These are phyloP conservation scores for Dilophus febrilis DNA, from an alignment of 2,888 invertebrate species.

Conservation along the genomic window DNA sequence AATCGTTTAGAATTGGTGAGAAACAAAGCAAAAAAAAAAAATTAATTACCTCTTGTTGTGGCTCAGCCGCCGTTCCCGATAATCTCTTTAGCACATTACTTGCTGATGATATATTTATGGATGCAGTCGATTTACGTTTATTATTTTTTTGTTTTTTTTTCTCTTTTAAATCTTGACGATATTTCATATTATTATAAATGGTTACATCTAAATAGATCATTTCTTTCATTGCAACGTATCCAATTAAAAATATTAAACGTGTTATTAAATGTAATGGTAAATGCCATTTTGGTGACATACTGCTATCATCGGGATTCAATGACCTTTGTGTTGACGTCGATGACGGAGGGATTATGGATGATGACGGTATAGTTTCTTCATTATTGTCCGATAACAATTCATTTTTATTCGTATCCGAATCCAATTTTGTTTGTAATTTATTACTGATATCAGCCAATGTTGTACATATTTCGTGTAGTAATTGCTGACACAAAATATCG, in stretches of 20 bases:
- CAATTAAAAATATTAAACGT: conserved; percentile 44
- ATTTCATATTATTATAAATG: conserved; percentile 67
- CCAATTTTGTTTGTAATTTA: background rate
- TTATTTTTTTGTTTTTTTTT: conserved; percentile 20
- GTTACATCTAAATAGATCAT: conserved; percentile 66
- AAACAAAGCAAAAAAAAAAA: no score
- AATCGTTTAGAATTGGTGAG: no score
- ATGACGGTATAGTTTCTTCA: no score
- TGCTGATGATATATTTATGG: conserved; percentile 23
- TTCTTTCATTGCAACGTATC: conserved; percentile 62
- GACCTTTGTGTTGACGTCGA: background rate
- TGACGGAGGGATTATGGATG: no score
- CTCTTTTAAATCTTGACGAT: conserved; percentile 35
- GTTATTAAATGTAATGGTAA: conserved; percentile 29
- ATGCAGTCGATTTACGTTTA: conserved; percentile 20
- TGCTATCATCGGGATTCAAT: no score
- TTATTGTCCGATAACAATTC: conserved; percentile 16
- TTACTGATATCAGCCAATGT: conserved; percentile 11
- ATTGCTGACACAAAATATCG: conserved; percentile 33
- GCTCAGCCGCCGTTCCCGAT: conserved; percentile 25
- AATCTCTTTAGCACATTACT: conserved; percentile 26
- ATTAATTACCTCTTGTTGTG: conserved; percentile 23
- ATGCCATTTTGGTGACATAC: no score
- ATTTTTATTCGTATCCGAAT: background rate
- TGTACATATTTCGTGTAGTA: conserved; percentile 33